Evolutionary conservation across 2,888 invertebrate genomes (phyloP), one percentile per base, ranked within the genome.

Genomic region (Geophilus truncorum): DNA sequence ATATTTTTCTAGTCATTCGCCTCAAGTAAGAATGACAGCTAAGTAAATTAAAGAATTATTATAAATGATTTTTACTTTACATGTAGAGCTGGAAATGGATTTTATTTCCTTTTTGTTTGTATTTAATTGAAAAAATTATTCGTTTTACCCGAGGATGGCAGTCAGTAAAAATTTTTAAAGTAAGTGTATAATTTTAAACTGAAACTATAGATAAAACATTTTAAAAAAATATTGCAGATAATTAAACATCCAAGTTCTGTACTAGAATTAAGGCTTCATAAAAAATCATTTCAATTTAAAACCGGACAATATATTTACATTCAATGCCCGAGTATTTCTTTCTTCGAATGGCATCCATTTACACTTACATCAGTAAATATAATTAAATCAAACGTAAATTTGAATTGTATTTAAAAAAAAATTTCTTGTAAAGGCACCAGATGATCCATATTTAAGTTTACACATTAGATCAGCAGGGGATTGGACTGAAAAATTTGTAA

Each of bases 241-340:
- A 78, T 78, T 25, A 36, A 78, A 45, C 78, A 78, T 45, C 78
- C 78, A 40, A 28, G 36, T 45, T 78, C 40, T 28, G 78, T 78
- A 9, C 25, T 78, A 9, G 78, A 78, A 78, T 40, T 78, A 10
- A 18, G 25, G 7, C 45, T 78, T 45, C 45, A 45, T 34, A 36
- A 78, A 45, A 36, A 28, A 23, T 15, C 34, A n/a, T 78, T 78
- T 45, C 40, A 34, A n/a, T 78, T 78, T 45, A 78, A 78, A 45
- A 78, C 78, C 15, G 78, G 78, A 9, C 78, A 78, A 40, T 78
- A 78, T n/a, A 78, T 78, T 23, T 78, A 78, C 10, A 34, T 78
- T 78, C 78, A 78, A 34, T 78, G 78, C 51, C 28, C 78, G 6
- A 45, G 34, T 15, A 78, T 78, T 18, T 78, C 78, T 3, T 40